Percentiles rank a stretch among this genome's conserved stretches.
These are phyloP conservation scores for Drosophila elegans DNA, from an alignment of 1,140 invertebrate species.

Conservation along the genomic window DNA sequence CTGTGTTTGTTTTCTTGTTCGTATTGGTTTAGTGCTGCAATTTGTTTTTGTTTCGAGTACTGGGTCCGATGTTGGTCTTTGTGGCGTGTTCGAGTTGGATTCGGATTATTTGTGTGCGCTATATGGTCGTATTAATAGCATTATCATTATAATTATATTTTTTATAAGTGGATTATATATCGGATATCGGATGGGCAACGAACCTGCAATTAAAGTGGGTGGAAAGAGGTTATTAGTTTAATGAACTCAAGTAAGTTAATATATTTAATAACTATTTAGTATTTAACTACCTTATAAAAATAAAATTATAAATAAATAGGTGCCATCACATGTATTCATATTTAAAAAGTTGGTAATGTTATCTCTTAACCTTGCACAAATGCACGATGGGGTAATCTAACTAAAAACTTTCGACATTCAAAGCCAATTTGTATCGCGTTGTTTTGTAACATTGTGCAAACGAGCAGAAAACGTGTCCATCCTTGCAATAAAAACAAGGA, in stretches of 20 bases:
- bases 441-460: no score
- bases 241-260: not conserved
- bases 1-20: conserved; percentile 37
- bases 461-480: no score
- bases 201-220: conserved; percentile 56
- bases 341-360: no score
- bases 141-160: conserved; percentile 45
- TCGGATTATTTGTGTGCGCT: conserved; percentile 42
- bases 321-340: no score
- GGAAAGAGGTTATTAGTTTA: not conserved
- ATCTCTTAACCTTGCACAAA: no score
- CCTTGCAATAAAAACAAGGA: no score
- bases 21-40: conserved; percentile 50
- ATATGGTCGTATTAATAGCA: conserved; percentile 40
- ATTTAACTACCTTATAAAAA: no score
- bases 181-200: conserved; percentile 57
- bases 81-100: conserved; percentile 37
- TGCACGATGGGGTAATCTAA: no score
- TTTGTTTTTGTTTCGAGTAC: conserved; percentile 54
- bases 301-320: no score
- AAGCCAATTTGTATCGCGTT: conserved; percentile 36
- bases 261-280: no score
- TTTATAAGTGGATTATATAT: conserved; percentile 59
- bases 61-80: conserved; percentile 43
- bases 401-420: conserved; percentile 23